phyloP scores from a whole-genome alignment of 2,888 invertebrate genomes.

The Drosophila paracracens region DNA sequence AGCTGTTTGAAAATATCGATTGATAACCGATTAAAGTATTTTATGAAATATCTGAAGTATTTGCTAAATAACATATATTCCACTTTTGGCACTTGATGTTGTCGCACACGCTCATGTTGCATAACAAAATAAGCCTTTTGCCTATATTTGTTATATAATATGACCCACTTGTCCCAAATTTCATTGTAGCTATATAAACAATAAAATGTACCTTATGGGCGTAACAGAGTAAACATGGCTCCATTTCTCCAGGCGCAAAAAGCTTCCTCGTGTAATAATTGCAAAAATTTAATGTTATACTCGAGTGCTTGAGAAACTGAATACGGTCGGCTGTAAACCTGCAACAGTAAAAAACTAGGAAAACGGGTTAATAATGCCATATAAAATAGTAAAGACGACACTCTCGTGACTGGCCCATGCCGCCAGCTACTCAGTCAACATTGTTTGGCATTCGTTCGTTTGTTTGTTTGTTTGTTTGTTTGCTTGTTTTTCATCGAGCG shows the following conservation, averaged over 20 bases:
- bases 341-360: slow-evolving; percentile 65
- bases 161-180: slow-evolving; percentile 45
- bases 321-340: slow-evolving; percentile 19
- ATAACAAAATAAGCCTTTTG: background rate
- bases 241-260: slow-evolving; percentile 17
- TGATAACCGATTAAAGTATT: background rate
- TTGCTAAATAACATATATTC: background rate
- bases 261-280: slow-evolving; percentile 58
- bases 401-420: slow-evolving; percentile 75
- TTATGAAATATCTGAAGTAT: background rate
- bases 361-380: slow-evolving; percentile 82
- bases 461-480: slow-evolving; percentile 50
- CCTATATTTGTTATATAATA: slow-evolving; percentile 36
- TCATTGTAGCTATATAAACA: slow-evolving; percentile 12
- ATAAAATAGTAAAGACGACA: slow-evolving; percentile 76
- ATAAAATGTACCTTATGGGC: slow-evolving; percentile 23
- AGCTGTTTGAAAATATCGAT: background rate
- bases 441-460: slow-evolving; percentile 48
- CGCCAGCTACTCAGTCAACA: slow-evolving; percentile 48
- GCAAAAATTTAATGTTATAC: slow-evolving; percentile 59
- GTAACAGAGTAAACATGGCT: slow-evolving; percentile 5
- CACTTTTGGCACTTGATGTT: background rate
- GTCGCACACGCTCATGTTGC: background rate
- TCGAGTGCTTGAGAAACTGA: slow-evolving; percentile 42
- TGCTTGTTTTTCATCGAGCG: slow-evolving; percentile 22